phyloP scores from a whole-genome alignment of 2,113 vertebrate genomes.

The Coptodon bakossiorum region DNA sequence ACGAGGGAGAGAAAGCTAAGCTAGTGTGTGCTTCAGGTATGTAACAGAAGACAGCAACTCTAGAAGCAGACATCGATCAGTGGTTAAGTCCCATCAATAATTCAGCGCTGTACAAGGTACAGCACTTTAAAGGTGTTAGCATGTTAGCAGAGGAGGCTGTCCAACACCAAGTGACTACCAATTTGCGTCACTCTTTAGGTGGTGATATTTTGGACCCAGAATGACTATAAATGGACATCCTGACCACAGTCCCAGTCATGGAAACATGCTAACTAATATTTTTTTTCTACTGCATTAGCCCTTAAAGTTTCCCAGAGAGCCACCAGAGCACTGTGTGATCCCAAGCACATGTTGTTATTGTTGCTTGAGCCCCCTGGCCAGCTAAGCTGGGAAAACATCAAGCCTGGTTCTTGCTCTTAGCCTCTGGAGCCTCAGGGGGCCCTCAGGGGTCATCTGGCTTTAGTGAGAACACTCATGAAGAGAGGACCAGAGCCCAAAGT shows the following conservation, averaged over 20 bases:
- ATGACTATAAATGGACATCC: conserved; percentile 1
- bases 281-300: conserved; percentile 4
- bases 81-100: conserved; percentile 45
- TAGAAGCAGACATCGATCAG: conserved; percentile 11
- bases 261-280: conserved; percentile 33
- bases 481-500: neutral
- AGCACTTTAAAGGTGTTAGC: conserved; percentile 25
- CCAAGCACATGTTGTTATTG: conserved; percentile 58
- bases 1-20: neutral
- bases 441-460: conserved; percentile 45
- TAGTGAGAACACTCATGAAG: neutral
- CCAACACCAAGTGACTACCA: neutral
- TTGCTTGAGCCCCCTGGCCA: conserved; percentile 35
- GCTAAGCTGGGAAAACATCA: conserved; percentile 66
- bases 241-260: neutral
- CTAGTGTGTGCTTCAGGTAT: neutral
- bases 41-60: neutral
- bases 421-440: conserved; percentile 14
- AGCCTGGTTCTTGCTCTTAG: conserved; percentile 18
- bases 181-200: neutral
- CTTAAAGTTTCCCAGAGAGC: conserved; percentile 50
- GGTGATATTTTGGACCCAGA: neutral
- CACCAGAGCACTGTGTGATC: conserved; percentile 42
- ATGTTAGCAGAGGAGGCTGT: neutral
- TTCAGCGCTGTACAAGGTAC: conserved; percentile 21